phyloP scores from a whole-genome alignment of 1,140 invertebrate genomes.

The Macrobrachium nipponense region DNA sequence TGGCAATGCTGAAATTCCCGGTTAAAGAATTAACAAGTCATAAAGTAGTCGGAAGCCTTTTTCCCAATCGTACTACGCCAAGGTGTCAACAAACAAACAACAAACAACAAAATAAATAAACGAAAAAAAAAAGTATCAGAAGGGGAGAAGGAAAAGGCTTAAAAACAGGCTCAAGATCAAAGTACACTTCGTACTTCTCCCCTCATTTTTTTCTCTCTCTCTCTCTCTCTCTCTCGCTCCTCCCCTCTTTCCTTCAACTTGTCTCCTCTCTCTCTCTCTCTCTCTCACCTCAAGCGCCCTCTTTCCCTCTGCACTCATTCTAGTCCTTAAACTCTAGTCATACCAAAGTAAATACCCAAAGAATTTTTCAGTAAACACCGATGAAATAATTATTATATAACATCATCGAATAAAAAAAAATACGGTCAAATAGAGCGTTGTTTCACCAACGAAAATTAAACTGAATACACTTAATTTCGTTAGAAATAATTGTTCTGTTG shows the following conservation, averaged over 20 bases:
- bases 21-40: neutral
- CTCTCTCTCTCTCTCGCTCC: slow-evolving; percentile 4
- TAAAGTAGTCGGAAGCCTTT: neutral
- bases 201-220: neutral
- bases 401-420: too few relatives aligned
- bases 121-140: neutral
- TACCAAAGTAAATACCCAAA: neutral
- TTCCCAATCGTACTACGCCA: too few relatives aligned
- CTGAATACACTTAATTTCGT: too few relatives aligned
- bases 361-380: neutral
- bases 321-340: too few relatives aligned
- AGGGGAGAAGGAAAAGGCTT: neutral
- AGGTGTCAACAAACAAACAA: neutral
- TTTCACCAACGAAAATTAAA: too few relatives aligned
- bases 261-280: slow-evolving; percentile 9
- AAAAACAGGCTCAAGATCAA: neutral
- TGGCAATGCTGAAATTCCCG: too few relatives aligned
- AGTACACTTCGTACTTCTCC: neutral
- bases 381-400: neutral
- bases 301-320: neutral
- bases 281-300: neutral
- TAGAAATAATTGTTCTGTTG: too few relatives aligned
- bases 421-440: too few relatives aligned
- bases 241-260: neutral
- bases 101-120: neutral